phyloP scores from a whole-genome alignment of 2,888 invertebrate species.

The Melieria picta region DNA sequence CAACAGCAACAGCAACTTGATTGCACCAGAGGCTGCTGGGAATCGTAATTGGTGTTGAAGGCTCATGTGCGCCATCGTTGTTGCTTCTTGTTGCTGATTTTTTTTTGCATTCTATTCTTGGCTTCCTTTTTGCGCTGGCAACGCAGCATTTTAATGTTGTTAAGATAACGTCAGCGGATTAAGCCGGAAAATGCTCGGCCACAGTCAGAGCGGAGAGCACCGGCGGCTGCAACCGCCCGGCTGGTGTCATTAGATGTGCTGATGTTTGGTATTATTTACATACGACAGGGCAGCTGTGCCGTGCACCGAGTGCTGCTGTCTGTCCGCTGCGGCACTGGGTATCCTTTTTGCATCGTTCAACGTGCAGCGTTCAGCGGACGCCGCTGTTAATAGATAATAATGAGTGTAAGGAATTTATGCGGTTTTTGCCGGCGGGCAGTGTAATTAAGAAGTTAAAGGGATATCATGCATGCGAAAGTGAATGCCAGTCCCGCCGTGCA shows the following conservation, averaged over 20 bases:
- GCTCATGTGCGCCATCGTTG: neutral
- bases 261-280: slow-evolving; percentile 23
- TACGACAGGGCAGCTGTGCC: neutral
- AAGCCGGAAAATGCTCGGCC: neutral
- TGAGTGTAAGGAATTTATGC: slow-evolving; percentile 45
- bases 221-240: slow-evolving; percentile 1
- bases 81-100: neutral
- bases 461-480: slow-evolving; percentile 30
- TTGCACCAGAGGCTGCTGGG: slow-evolving; percentile 39
- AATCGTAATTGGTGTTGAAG: slow-evolving; percentile 53
- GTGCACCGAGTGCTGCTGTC: neutral
- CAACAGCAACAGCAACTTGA: neutral
- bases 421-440: slow-evolving; percentile 50
- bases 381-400: slow-evolving; percentile 57
- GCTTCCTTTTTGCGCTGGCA: slow-evolving; percentile 20
- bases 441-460: slow-evolving; percentile 59
- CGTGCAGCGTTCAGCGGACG: slow-evolving; percentile 18
- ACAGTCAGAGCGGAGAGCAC: slow-evolving; percentile 3
- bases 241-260: slow-evolving; percentile 54
- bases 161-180: slow-evolving; percentile 18
- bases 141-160: slow-evolving; percentile 32
- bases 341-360: too few relatives aligned
- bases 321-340: neutral
- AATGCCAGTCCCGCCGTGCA: too few relatives aligned
- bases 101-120: slow-evolving; percentile 23